A percentile compares a stretch with the other conserved stretches of the same genome.
These are phyloP conservation scores for Hydrotaea cyrtoneurina DNA, from an alignment of 2,888 invertebrate species.

Conservation along the genomic window DNA sequence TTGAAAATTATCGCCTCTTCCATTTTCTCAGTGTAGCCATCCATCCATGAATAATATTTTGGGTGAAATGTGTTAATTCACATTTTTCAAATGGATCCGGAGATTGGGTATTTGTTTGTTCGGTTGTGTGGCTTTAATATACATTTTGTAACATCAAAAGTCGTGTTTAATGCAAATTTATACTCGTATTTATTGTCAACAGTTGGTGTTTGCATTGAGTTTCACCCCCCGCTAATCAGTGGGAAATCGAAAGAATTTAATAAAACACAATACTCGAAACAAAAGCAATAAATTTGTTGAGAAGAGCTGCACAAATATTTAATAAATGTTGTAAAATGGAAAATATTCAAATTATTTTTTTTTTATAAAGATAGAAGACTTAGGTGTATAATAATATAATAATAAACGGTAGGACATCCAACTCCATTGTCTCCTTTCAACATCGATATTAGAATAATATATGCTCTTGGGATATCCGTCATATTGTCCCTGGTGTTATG, in stretches of 20 bases:
- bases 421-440: too few relatives aligned
- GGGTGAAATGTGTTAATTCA: constrained; percentile 20
- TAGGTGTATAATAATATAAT: too few relatives aligned
- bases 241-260: neutral
- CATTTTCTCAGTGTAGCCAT: neutral
- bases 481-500: too few relatives aligned
- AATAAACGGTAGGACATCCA: too few relatives aligned
- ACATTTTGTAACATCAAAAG: constrained; percentile 28
- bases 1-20: neutral
- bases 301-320: neutral
- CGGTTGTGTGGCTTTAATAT: constrained; percentile 14
- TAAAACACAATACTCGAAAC: neutral
- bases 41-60: neutral
- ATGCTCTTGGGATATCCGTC: too few relatives aligned
- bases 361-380: too few relatives aligned
- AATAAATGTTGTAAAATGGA: constrained; percentile 3
- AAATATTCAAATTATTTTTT: neutral
- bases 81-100: neutral
- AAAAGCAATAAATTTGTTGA: neutral
- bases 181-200: constrained; percentile 9
- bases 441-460: too few relatives aligned
- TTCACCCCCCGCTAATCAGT: neutral
- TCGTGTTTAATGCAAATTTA: constrained; percentile 29
- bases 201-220: constrained; percentile 1
- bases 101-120: constrained; percentile 13